These are phyloP conservation scores for Corythornis cristatus DNA, from an alignment of 2,113 vertebrate genomes.

Conservation along the genomic window DNA sequence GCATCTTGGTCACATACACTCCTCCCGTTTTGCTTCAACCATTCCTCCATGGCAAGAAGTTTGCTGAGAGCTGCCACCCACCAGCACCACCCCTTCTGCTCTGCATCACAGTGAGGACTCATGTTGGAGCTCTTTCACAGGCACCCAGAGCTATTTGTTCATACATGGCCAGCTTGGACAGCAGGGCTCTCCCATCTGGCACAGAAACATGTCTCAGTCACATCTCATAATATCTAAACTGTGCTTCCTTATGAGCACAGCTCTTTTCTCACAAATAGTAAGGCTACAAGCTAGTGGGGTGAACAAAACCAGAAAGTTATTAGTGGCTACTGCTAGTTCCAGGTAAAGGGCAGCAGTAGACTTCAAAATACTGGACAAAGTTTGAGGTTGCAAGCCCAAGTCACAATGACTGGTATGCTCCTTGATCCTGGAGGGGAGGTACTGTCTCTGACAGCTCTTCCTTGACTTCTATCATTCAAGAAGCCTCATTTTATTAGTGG, in stretches of 20 bases:
- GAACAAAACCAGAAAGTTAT: neutral
- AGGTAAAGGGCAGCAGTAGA: neutral
- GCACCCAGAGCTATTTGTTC: neutral
- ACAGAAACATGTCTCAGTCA: neutral
- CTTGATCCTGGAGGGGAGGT: neutral
- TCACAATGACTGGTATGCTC: neutral
- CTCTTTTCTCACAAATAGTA: neutral
- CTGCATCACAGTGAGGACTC: neutral
- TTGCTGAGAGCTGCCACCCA: neutral
- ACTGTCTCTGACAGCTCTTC: neutral
- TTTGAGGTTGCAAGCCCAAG: neutral
- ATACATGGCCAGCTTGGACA: neutral
- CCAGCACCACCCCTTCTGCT: neutral
- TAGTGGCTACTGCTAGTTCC: neutral
- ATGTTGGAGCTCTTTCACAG: neutral
- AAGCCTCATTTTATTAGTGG: neutral
- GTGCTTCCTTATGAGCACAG: neutral
- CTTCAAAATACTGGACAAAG: neutral
- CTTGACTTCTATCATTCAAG: neutral
- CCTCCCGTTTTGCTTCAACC: neutral
- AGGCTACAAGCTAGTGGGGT: neutral
- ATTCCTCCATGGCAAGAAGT: neutral
- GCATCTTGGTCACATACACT: neutral
- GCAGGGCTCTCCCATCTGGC: neutral
- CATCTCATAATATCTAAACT: neutral